phyloP scores from a whole-genome alignment of 2,113 vertebrate genomes.

The Gallinago jamesoni region DNA sequence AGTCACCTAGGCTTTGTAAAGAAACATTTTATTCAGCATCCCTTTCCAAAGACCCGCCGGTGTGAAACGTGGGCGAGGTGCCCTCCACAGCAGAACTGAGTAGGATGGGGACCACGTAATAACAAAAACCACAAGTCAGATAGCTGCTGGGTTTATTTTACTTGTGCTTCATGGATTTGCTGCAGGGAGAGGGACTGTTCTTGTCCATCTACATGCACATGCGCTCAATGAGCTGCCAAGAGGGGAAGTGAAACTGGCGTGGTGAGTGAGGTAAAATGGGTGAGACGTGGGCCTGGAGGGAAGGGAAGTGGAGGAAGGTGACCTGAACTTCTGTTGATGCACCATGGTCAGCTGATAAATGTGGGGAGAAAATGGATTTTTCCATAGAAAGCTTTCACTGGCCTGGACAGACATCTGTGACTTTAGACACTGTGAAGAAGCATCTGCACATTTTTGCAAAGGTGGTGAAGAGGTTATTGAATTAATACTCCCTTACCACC shows the following conservation, averaged over 20 bases:
- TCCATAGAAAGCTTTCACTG: neutral
- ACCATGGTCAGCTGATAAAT: neutral
- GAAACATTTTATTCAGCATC: neutral
- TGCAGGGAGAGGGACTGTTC: neutral
- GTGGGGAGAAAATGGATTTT: neutral
- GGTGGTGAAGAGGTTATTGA: neutral
- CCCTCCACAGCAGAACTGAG: rapidly evolving
- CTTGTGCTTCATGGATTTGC: neutral
- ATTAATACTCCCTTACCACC: neutral
- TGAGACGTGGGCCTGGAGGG: neutral
- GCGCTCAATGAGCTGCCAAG: neutral
- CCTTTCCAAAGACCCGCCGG: neutral
- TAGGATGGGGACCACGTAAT: neutral
- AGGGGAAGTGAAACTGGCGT: neutral
- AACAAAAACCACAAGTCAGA: neutral
- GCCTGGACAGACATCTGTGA: neutral
- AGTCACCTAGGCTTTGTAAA: neutral
- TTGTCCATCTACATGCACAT: neutral
- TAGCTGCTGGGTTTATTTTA: neutral
- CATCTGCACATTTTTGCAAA: neutral
- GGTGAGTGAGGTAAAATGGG: neutral
- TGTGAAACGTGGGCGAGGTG: rapidly evolving
- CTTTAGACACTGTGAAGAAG: neutral
- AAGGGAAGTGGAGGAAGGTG: neutral
- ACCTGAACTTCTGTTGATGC: neutral